Conservation (phyloP, 1,140 invertebrate genomes). For the Cardiocondyla obscurior region DNA sequence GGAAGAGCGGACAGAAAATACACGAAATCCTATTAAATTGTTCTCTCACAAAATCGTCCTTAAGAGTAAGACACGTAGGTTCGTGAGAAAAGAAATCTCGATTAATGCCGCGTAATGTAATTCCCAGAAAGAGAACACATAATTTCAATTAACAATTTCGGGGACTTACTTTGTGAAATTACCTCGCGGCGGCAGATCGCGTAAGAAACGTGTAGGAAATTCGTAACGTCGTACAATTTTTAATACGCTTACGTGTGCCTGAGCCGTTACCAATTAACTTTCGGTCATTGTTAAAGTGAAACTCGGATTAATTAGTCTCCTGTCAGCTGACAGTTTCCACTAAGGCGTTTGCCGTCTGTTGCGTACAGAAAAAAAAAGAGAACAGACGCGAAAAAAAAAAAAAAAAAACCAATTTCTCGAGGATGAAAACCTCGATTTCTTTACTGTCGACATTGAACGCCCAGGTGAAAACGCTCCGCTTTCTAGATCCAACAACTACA, state of each 20-base stretch:
- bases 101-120: background rate
- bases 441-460: conserved; percentile 60
- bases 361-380: conserved; percentile 21
- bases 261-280: conserved; percentile 59
- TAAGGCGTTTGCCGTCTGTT: conserved; percentile 52
- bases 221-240: background rate
- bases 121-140: background rate
- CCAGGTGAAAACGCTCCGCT: conserved; percentile 24
- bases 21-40: conserved; percentile 59
- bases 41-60: conserved; percentile 61
- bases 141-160: conserved; percentile 10
- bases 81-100: conserved; percentile 18
- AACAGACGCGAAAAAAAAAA: background rate
- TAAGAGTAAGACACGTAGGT: conserved; percentile 52
- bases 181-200: background rate
- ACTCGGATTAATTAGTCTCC: conserved; percentile 18
- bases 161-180: conserved; percentile 9
- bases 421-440: conserved; percentile 41
- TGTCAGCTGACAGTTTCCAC: conserved; percentile 55
- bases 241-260: background rate
- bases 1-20: conserved; percentile 43
- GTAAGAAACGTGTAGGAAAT: background rate
- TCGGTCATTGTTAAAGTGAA: conserved; percentile 36
- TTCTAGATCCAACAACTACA: conserved; percentile 39
- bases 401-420: conserved; percentile 37